Evolutionary conservation across 2,888 invertebrate genomes (phyloP), one percentile per base, ranked within the genome.

Genomic region (Standfussiana lucernea): DNA sequence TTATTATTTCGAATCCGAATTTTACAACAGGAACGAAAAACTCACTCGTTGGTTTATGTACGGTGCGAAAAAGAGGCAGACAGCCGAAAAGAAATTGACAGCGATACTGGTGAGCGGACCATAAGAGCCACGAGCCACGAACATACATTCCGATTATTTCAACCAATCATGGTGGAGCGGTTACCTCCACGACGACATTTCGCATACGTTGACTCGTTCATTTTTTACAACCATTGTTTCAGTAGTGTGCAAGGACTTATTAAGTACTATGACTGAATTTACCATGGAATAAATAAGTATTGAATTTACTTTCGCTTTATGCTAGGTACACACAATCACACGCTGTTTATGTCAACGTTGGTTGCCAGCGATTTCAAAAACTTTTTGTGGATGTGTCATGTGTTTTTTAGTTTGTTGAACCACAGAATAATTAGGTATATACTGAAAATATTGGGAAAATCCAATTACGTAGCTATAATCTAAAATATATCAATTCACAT

Each of bases 1-100:
- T 74, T 61, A 32, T 74, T 61, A 86, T 70, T 73, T 82, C 62
- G 6, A 75, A 69, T 69, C 45, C 10, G 45, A 82, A 77, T 66
- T 76, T 72, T 68, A 47, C 61, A 75, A 77, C 68, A 77, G 56
- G 37, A 72, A 83, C 86, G 67, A 79, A 78, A 89, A 88, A 91
- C 88, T 88, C 83, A 90, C 91, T 86, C 87, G 86, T 89, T 86
- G 88, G 83, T 88, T 87, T 86, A 84, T 80, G 87, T 40, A 28
- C 64, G 85, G 79, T 85, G 84, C 77, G 83, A 82, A 86, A 86
- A 86, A 87, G 72, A 83, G 79, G n/a, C 40, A 83, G 78, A 86
- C 28, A 74, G 35, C 69, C 62, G 50, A 56, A 50, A 40, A 72
- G 47, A 53, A 56, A 47, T 50, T 50, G 40, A 62, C 61, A 53